phyloP scores from a whole-genome alignment of 1,140 invertebrate species.

The Melanaphis sacchari region DNA sequence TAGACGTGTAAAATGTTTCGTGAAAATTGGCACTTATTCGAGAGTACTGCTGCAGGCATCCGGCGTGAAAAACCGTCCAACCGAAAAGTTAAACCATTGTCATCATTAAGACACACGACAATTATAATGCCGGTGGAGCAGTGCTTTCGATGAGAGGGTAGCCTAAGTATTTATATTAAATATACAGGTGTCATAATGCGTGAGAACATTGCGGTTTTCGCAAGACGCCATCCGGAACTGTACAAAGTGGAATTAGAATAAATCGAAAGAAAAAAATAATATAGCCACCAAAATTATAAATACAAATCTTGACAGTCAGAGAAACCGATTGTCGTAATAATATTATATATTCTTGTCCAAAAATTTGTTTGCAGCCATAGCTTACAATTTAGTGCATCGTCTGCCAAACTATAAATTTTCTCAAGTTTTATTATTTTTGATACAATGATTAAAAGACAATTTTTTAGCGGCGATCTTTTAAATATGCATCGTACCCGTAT shows the following conservation, averaged over 20 bases:
- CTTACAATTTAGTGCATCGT: not conserved
- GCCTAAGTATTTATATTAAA: slow-evolving; percentile 7
- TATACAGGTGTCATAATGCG: not conserved
- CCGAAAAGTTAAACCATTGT: slow-evolving; percentile 47
- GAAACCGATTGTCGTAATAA: slow-evolving; percentile 1
- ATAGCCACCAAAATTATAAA: not conserved
- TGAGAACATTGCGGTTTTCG: slow-evolving; percentile 42
- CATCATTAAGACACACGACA: slow-evolving; percentile 45
- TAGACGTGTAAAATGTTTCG: slow-evolving; percentile 55
- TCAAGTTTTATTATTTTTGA: not conserved
- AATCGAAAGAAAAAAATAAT: not conserved
- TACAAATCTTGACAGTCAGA: not conserved
- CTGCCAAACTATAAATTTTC: not conserved
- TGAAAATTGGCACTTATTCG: slow-evolving; percentile 54
- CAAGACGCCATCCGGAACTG: slow-evolving; percentile 28
- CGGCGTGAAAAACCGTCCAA: slow-evolving; percentile 55
- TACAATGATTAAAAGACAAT: not conserved
- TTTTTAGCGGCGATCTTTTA: not conserved
- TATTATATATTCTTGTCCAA: not conserved
- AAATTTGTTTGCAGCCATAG: not conserved
- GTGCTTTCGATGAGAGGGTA: slow-evolving; percentile 45
- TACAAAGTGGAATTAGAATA: slow-evolving; percentile 8
- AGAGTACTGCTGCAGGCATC: slow-evolving; percentile 44
- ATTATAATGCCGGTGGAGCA: slow-evolving; percentile 11
- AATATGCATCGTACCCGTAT: not conserved